Evolutionary conservation across 2,113 vertebrate species (phyloP).

Genomic region (Hirundichthys speculiger): DNA sequence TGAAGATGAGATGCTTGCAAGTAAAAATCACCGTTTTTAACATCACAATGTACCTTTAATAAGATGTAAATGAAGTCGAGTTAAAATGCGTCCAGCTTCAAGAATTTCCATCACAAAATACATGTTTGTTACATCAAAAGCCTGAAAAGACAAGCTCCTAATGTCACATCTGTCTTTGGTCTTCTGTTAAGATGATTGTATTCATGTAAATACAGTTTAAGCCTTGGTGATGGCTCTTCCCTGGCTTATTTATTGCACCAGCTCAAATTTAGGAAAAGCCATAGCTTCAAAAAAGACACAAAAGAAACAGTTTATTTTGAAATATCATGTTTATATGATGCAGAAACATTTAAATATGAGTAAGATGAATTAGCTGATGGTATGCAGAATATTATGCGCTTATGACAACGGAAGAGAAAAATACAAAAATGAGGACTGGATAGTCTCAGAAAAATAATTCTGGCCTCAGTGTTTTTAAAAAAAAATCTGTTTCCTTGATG

Average conservation of each 20-base stretch:
- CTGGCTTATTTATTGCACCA: slow-evolving; percentile 57
- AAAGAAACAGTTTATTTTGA: not conserved
- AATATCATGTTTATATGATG: slow-evolving; percentile 17
- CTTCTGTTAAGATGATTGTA: not conserved
- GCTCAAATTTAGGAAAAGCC: slow-evolving; percentile 39
- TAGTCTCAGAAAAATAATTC: not conserved
- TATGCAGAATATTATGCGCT: slow-evolving; percentile 8
- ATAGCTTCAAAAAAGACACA: slow-evolving; percentile 1
- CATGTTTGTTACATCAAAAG: slow-evolving; percentile 10
- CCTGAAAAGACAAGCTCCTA: slow-evolving; percentile 1
- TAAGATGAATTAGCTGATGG: slow-evolving; percentile 2
- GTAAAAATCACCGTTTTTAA: slow-evolving; percentile 16
- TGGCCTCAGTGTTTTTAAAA: not conserved
- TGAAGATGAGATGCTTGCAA: slow-evolving; percentile 22
- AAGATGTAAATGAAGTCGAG: slow-evolving; percentile 13
- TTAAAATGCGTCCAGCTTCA: slow-evolving; percentile 49
- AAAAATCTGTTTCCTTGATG: not conserved
- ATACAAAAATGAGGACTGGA: slow-evolving; percentile 4
- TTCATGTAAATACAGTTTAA: slow-evolving; percentile 2
- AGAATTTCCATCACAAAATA: slow-evolving; percentile 18
- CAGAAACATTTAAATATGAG: slow-evolving; percentile 31
- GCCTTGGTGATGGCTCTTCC: not conserved
- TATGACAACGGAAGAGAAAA: not conserved
- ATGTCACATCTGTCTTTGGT: slow-evolving; percentile 54
- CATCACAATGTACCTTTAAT: slow-evolving; percentile 14